phyloP scores from a whole-genome alignment of 1,140 invertebrate genomes.

The Diabrotica undecimpunctata region DNA sequence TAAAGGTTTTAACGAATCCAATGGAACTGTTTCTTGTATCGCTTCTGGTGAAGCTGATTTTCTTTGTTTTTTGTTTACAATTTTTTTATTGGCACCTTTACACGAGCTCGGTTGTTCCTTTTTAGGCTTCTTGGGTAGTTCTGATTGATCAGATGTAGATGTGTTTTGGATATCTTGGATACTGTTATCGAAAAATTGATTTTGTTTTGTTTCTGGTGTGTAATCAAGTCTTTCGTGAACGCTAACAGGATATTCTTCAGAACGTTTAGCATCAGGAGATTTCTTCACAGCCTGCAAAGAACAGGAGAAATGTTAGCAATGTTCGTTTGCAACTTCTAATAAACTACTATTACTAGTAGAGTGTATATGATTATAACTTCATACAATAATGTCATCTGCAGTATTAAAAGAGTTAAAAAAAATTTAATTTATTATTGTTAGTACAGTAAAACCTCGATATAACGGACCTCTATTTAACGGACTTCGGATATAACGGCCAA shows the following conservation, averaged over 20 bases:
- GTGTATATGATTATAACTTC: too few species aligned
- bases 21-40: slow-evolving; percentile 1
- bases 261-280: not conserved
- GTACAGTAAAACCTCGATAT: too few species aligned
- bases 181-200: slow-evolving; percentile 24
- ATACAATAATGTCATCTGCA: too few species aligned
- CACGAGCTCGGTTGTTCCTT: not conserved
- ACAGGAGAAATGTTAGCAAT: not conserved
- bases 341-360: too few species aligned
- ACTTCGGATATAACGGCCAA: too few species aligned
- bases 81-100: slow-evolving; percentile 9
- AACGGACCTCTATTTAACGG: too few species aligned
- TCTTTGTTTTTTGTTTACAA: not conserved
- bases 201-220: slow-evolving; percentile 35
- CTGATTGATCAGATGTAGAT: not conserved
- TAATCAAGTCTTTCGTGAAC: slow-evolving; percentile 47
- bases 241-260: slow-evolving; percentile 42
- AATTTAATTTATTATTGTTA: too few species aligned
- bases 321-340: not conserved
- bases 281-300: not conserved
- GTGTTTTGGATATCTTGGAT: slow-evolving; percentile 21
- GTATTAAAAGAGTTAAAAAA: too few species aligned
- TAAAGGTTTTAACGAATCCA: slow-evolving; percentile 12
- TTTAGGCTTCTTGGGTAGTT: not conserved
- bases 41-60: not conserved